Percentiles rank a stretch among this genome's conserved stretches.
Conservation (phyloP, 2,888 invertebrate genomes). For the Diachrysia chrysitis region DNA sequence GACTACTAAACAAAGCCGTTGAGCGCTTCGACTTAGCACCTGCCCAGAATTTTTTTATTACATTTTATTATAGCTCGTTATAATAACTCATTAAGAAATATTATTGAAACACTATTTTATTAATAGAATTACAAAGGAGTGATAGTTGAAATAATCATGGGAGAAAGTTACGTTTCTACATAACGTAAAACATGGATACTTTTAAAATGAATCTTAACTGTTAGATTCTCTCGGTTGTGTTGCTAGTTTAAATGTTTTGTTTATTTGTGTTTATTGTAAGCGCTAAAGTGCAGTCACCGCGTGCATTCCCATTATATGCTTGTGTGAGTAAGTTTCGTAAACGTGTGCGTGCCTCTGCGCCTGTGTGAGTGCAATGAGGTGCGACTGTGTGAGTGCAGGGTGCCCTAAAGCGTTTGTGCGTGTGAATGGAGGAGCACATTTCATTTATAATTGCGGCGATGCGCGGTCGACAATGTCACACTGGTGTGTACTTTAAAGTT, state of each 20-base stretch:
- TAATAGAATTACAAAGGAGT: constrained; percentile 33
- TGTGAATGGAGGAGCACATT: constrained; percentile 89
- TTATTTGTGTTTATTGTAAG: constrained; percentile 89
- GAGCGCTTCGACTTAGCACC: constrained; percentile 82
- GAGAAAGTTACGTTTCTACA: constrained; percentile 26
- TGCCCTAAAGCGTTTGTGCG: constrained; percentile 87
- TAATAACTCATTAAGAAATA: constrained; percentile 55
- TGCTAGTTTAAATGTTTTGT: constrained; percentile 84
- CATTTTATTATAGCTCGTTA: constrained; percentile 51
- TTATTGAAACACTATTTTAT: constrained; percentile 49
- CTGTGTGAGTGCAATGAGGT: constrained; percentile 76
- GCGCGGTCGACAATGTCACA: constrained; percentile 86
- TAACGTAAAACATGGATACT: constrained; percentile 34
- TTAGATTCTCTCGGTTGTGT: constrained; percentile 76
- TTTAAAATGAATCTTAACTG: constrained; percentile 66
- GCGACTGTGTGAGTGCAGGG: constrained; percentile 75
- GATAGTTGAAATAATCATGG: constrained; percentile 32
- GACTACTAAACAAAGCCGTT: constrained; percentile 87
- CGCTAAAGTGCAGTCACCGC: constrained; percentile 89
- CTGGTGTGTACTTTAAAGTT: constrained; percentile 75
- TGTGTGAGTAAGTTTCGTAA: constrained; percentile 75
- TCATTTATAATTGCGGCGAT: constrained; percentile 89
- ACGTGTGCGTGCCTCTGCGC: constrained; percentile 70
- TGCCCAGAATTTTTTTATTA: constrained; percentile 73
- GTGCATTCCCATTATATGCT: constrained; percentile 82